A percentile compares a stretch with the other conserved stretches of the same genome.
phyloP scores from a whole-genome alignment of 2,797 vertebrate genomes.

The Pristis pectinata region DNA sequence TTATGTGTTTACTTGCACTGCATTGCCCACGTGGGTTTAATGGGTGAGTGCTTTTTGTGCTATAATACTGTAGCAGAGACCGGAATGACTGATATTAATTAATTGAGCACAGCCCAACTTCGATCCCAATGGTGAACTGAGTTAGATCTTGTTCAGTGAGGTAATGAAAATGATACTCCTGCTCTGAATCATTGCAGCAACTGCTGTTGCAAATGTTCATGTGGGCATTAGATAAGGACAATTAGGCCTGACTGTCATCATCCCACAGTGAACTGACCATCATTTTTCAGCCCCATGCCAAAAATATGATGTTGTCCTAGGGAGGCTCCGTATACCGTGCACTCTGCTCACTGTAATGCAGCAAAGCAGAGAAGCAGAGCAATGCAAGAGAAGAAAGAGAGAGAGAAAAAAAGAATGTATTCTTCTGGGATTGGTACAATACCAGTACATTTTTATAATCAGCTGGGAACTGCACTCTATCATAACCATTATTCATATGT shows the following conservation, averaged over 20 bases:
- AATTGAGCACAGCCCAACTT: not conserved
- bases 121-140: not conserved
- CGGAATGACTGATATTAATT: not conserved
- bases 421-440: not conserved
- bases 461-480: not conserved
- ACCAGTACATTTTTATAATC: not conserved
- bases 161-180: not conserved
- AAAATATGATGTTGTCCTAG: not conserved
- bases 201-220: not conserved
- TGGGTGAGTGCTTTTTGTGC: not conserved
- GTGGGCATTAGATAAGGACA: not conserved
- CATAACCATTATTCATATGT: not conserved
- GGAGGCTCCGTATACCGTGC: not conserved
- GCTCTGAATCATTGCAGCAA: not conserved
- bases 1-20: not conserved
- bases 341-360: not conserved
- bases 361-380: not conserved
- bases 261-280: not conserved
- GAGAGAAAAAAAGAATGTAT: not conserved
- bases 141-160: not conserved
- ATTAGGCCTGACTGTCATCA: not conserved
- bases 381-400: not conserved
- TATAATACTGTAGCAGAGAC: not conserved
- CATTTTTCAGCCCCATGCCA: not conserved
- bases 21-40: not conserved